Conservation (phyloP, 2,888 invertebrate genomes). For the Xanthostigma xanthostigma region DNA sequence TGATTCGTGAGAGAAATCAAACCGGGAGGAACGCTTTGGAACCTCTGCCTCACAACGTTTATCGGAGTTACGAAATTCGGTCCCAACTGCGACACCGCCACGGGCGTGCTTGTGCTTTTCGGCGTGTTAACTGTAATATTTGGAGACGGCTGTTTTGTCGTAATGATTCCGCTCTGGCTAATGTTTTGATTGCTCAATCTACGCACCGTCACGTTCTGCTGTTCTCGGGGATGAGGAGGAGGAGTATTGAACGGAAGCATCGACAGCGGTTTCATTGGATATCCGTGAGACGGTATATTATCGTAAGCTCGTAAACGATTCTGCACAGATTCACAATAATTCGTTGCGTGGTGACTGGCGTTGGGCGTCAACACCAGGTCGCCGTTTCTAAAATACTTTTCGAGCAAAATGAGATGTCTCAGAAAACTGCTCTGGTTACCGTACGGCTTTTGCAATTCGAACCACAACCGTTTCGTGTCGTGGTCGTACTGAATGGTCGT, state of each 20-base stretch:
- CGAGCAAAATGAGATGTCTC: slow-evolving; percentile 62
- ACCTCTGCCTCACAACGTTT: slow-evolving; percentile 10
- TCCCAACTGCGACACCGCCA: slow-evolving; percentile 12
- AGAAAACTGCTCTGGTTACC: slow-evolving; percentile 78
- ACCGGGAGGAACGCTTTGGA: slow-evolving; percentile 22
- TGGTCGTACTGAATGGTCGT: slow-evolving; percentile 67
- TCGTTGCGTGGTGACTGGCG: slow-evolving; percentile 58
- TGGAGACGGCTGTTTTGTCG: slow-evolving; percentile 13
- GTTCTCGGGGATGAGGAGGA: background rate
- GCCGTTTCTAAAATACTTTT: slow-evolving; percentile 71
- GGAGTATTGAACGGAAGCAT: slow-evolving; percentile 23
- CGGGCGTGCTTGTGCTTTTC: slow-evolving; percentile 25
- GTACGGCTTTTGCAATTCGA: slow-evolving; percentile 69
- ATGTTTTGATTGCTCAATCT: slow-evolving; percentile 3
- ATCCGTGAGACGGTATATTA: slow-evolving; percentile 30
- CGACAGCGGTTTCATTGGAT: slow-evolving; percentile 22
- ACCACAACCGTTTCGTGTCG: slow-evolving; percentile 69
- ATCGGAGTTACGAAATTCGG: slow-evolving; percentile 8
- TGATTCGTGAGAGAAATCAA: slow-evolving; percentile 25
- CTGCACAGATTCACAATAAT: slow-evolving; percentile 67
- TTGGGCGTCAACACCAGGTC: slow-evolving; percentile 58
- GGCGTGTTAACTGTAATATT: slow-evolving; percentile 22
- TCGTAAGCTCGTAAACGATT: slow-evolving; percentile 66
- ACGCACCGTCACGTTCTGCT: background rate
- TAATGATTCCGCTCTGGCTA: slow-evolving; percentile 19